A percentile compares a stretch with the other conserved stretches of the same genome.
Conservation (phyloP, 1,140 invertebrate species). For the Cardiocondyla obscurior region DNA sequence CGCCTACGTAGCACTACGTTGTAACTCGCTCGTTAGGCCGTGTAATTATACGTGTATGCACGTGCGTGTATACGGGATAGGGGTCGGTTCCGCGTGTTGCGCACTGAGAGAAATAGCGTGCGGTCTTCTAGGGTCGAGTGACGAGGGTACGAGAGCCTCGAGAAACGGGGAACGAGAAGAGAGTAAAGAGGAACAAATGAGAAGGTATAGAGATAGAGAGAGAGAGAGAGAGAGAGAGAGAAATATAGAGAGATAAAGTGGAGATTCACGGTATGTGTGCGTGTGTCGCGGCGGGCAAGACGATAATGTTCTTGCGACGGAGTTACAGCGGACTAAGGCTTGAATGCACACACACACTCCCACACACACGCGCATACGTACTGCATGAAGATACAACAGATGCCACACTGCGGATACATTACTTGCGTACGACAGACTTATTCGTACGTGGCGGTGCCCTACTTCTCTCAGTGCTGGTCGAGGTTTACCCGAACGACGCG, state of each 20-base stretch:
- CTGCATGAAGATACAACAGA: slow-evolving; percentile 21
- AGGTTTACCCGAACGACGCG: slow-evolving; percentile 7
- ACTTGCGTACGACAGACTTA: slow-evolving; percentile 45
- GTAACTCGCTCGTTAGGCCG: slow-evolving; percentile 68
- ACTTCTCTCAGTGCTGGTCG: slow-evolving; percentile 57
- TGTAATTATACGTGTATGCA: slow-evolving; percentile 58
- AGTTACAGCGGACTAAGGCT: neutral
- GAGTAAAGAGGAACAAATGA: slow-evolving; percentile 20
- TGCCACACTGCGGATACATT: slow-evolving; percentile 19
- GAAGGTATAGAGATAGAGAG: neutral
- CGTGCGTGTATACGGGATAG: slow-evolving; percentile 56
- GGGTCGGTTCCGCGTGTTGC: slow-evolving; percentile 60
- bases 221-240: no score
- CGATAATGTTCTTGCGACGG: slow-evolving; percentile 3
- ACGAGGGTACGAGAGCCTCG: slow-evolving; percentile 5
- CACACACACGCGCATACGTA: neutral
- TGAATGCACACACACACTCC: neutral
- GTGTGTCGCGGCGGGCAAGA: neutral
- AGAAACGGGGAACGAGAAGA: slow-evolving; percentile 24
- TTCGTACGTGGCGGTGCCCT: slow-evolving; percentile 9
- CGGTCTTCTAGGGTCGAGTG: slow-evolving; percentile 3
- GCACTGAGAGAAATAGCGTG: slow-evolving; percentile 61
- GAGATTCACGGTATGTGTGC: neutral
- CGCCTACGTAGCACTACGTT: slow-evolving; percentile 80
- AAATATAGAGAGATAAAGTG: slow-evolving; percentile 10